Conservation (phyloP, 2,113 vertebrate species). For the Penelope pileata region DNA sequence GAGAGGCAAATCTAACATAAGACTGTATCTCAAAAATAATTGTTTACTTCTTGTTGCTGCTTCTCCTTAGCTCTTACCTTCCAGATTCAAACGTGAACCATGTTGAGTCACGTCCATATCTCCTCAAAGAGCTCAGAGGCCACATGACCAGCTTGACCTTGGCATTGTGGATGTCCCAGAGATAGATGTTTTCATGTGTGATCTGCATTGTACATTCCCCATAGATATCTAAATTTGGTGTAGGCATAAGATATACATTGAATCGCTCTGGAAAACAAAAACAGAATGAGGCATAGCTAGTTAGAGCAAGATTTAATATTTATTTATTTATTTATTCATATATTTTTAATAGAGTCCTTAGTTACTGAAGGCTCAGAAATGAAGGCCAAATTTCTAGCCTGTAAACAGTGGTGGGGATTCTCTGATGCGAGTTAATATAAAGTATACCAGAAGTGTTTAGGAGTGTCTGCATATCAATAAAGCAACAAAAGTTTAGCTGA, state of each 20-base stretch:
- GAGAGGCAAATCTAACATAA: background rate
- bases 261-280: constrained; percentile 88
- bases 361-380: background rate
- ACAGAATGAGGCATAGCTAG: background rate
- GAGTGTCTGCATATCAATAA: background rate
- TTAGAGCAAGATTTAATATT: background rate
- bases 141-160: constrained; percentile 98
- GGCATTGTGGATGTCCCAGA: constrained; percentile 98
- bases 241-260: constrained; percentile 98
- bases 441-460: background rate
- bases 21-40: background rate
- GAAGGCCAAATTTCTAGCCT: background rate
- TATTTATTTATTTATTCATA: background rate
- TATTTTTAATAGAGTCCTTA: background rate
- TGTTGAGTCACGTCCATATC: constrained; percentile 96
- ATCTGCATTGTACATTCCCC: constrained; percentile 99
- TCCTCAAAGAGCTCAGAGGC: constrained; percentile 95
- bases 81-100: constrained; percentile 99
- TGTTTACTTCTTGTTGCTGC: background rate
- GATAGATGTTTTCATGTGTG: constrained; percentile 98
- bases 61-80: constrained; percentile 82
- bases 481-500: background rate
- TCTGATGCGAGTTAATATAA: background rate
- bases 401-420: background rate
- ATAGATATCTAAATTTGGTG: constrained; percentile 98